A percentile compares a stretch with the other conserved stretches of the same genome.
These are phyloP conservation scores for Augochlorella aurata DNA, from an alignment of 2,888 invertebrate species.

Conservation along the genomic window DNA sequence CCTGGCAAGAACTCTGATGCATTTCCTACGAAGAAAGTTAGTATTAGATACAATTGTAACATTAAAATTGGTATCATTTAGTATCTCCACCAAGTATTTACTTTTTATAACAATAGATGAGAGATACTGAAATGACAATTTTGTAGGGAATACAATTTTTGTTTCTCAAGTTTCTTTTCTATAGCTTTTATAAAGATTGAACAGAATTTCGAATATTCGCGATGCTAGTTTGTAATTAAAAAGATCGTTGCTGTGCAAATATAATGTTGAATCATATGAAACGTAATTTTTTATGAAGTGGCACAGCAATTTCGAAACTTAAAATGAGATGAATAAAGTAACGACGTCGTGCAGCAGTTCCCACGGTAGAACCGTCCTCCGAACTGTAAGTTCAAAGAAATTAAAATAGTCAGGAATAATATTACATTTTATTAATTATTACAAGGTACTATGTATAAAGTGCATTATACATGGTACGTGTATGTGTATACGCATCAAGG, in stretches of 20 bases:
- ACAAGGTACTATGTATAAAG: slow-evolving; percentile 35
- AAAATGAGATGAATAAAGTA: slow-evolving; percentile 70
- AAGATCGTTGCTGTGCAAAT: slow-evolving; percentile 25
- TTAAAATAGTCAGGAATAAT: slow-evolving; percentile 79
- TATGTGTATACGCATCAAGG: slow-evolving; percentile 45
- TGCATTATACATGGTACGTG: slow-evolving; percentile 38
- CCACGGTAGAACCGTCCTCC: slow-evolving; percentile 78
- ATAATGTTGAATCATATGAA: slow-evolving; percentile 10
- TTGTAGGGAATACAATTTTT: slow-evolving; percentile 24
- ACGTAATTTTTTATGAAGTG: slow-evolving; percentile 16
- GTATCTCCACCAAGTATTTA: slow-evolving; percentile 65
- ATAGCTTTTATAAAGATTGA: slow-evolving; percentile 10
- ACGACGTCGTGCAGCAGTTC: slow-evolving; percentile 78
- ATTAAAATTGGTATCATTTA: slow-evolving; percentile 48
- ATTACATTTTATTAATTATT: slow-evolving; percentile 53
- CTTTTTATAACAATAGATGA: slow-evolving; percentile 41
- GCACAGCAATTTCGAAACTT: slow-evolving; percentile 38
- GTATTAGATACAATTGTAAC: slow-evolving; percentile 68
- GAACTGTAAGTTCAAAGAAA: slow-evolving; percentile 82
- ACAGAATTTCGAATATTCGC: slow-evolving; percentile 12
- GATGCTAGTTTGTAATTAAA: slow-evolving; percentile 7
- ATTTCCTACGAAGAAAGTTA: slow-evolving; percentile 80
- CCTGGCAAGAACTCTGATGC: slow-evolving; percentile 85
- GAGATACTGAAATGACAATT: slow-evolving; percentile 46
- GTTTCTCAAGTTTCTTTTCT: slow-evolving; percentile 19